Conservation (phyloP, 2,888 invertebrate genomes). For the Dryadula phaetusa region DNA sequence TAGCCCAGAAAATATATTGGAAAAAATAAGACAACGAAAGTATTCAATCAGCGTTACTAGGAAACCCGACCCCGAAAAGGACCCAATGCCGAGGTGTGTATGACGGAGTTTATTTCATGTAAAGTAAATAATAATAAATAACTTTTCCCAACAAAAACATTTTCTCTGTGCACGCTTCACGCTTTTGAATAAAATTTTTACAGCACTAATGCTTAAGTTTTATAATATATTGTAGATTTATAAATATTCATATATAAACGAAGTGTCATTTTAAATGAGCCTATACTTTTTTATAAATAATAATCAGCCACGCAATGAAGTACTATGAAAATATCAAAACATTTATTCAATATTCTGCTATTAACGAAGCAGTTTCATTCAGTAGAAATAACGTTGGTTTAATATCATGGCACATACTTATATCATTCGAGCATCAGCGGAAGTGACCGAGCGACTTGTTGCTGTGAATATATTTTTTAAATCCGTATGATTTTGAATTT, state of each 20-base stretch:
- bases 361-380: slow-evolving; percentile 43
- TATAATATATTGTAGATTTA: slow-evolving; percentile 60
- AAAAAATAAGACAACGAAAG: slow-evolving; percentile 80
- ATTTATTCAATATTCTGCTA: slow-evolving; percentile 34
- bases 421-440: slow-evolving; percentile 41
- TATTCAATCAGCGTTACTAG: slow-evolving; percentile 79
- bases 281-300: slow-evolving; percentile 32
- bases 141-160: slow-evolving; percentile 74
- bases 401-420: slow-evolving; percentile 40
- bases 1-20: slow-evolving; percentile 79
- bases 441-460: background rate
- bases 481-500: slow-evolving; percentile 52
- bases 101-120: slow-evolving; percentile 55
- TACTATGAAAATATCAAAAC: slow-evolving; percentile 39
- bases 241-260: slow-evolving; percentile 48
- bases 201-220: slow-evolving; percentile 79
- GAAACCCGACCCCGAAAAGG: slow-evolving; percentile 75
- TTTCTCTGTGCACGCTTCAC: slow-evolving; percentile 81
- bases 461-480: slow-evolving; percentile 16
- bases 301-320: slow-evolving; percentile 35
- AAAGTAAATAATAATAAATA: slow-evolving; percentile 78
- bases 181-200: slow-evolving; percentile 77
- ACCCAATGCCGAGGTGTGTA: slow-evolving; percentile 79
- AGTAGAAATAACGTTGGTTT: slow-evolving; percentile 41
- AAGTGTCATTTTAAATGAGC: slow-evolving; percentile 26